Evolutionary conservation across 1,140 invertebrate species (phyloP).

Genomic region (Zaprionus tsacasi): DNA sequence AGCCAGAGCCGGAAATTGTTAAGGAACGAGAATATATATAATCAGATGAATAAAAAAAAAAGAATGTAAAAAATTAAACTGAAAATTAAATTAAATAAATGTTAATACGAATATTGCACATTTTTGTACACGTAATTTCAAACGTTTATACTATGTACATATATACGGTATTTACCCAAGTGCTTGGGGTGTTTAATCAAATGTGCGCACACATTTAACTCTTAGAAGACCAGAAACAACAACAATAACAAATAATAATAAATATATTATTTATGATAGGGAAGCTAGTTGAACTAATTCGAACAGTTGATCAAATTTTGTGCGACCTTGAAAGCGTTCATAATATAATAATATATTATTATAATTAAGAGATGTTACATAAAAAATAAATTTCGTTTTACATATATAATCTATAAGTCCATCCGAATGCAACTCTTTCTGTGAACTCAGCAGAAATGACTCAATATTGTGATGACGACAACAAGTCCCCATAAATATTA

Average conservation of each 20-base stretch:
- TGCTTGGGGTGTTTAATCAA: constrained; percentile 22
- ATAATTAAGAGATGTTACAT: background rate
- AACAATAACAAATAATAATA: background rate
- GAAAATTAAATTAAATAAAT: constrained; percentile 4
- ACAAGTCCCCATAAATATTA: background rate
- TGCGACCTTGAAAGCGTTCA: background rate
- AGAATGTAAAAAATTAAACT: background rate
- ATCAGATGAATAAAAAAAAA: too few species aligned
- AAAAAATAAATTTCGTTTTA: background rate
- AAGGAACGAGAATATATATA: background rate
- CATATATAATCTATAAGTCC: background rate
- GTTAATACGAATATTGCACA: background rate
- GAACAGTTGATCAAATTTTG: background rate
- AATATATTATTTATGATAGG: constrained; percentile 5
- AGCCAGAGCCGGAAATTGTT: constrained; percentile 50
- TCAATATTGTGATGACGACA: background rate
- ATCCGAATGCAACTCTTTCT: background rate
- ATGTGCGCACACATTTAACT: background rate
- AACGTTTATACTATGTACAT: background rate
- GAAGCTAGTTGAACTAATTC: background rate
- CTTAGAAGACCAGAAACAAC: background rate
- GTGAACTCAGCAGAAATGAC: background rate
- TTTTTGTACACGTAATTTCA: background rate
- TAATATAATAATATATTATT: background rate
- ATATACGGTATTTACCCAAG: constrained; percentile 11